These are phyloP conservation scores for Alviniconcha marisindica DNA, from an alignment of 1,140 invertebrate species.

Conservation along the genomic window DNA sequence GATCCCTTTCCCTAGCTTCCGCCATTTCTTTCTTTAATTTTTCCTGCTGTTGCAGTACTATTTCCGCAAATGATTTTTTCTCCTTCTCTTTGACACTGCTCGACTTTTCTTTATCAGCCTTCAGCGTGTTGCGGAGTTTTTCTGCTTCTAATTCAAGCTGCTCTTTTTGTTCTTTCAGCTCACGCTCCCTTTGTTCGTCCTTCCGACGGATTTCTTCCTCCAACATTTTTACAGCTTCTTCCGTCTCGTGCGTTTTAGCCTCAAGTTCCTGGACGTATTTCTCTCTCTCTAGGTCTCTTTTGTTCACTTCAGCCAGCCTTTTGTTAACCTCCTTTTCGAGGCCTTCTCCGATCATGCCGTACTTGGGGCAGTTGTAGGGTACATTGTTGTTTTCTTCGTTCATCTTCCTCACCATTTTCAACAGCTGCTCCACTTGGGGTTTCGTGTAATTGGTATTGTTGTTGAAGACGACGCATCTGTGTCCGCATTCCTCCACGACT, in stretches of 20 bases:
- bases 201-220: not conserved
- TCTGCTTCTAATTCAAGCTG: not conserved
- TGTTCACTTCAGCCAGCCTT: not conserved
- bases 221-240: not conserved
- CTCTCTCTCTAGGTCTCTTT: not conserved
- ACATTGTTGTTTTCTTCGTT: not conserved
- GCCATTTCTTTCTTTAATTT: not conserved
- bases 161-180: not conserved
- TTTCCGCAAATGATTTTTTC: too few species aligned
- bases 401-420: conserved; percentile 22
- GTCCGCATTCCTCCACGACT: conserved; percentile 4
- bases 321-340: conserved; percentile 16
- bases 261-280: not conserved
- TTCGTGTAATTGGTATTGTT: conserved; percentile 15
- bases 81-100: not conserved
- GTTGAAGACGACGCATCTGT: conserved; percentile 22
- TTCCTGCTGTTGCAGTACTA: not conserved
- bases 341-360: not conserved
- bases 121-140: not conserved
- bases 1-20: not conserved
- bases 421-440: conserved; percentile 14
- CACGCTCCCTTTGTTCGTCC: not conserved
- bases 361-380: conserved; percentile 23
- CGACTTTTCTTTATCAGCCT: not conserved
- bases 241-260: not conserved